phyloP scores from a whole-genome alignment of 2,888 invertebrate species.

The Nezara viridula region DNA sequence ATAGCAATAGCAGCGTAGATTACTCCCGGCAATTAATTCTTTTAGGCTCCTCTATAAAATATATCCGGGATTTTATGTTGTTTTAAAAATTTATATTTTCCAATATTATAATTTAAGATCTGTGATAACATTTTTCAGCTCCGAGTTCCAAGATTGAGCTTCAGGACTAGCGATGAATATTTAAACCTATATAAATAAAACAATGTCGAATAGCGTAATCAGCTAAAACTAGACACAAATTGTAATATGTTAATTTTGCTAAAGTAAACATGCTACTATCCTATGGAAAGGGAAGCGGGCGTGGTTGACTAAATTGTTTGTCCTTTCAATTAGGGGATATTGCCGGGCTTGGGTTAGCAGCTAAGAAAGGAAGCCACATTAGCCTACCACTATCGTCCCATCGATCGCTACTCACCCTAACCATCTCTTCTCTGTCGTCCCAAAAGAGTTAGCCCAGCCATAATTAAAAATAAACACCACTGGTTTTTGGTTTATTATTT shows the following conservation, averaged over 20 bases:
- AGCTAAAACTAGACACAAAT: background rate
- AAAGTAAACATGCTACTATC: background rate
- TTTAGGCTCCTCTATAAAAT: too few relatives aligned
- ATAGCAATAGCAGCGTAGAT: too few relatives aligned
- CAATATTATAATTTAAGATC: too few relatives aligned
- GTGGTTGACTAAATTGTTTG: slow-evolving; percentile 37
- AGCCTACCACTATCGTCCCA: background rate
- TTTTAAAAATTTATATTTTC: too few relatives aligned
- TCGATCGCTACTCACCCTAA: background rate
- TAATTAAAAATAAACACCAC: background rate
- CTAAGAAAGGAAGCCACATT: slow-evolving; percentile 47
- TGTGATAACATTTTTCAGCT: too few relatives aligned
- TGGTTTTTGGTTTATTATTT: too few relatives aligned
- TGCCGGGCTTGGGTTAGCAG: background rate
- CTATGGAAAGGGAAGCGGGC: background rate
- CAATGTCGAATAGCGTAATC: background rate
- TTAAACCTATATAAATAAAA: too few relatives aligned
- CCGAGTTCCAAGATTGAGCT: too few relatives aligned
- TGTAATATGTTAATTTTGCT: background rate
- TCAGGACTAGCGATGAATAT: too few relatives aligned
- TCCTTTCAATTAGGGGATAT: slow-evolving; percentile 37
- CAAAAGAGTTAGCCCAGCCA: background rate
- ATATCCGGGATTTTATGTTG: too few relatives aligned
- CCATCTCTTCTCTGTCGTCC: background rate
- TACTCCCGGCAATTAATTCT: too few relatives aligned